phyloP scores from a whole-genome alignment of 2,113 vertebrate genomes.

The Myotis davidii region DNA sequence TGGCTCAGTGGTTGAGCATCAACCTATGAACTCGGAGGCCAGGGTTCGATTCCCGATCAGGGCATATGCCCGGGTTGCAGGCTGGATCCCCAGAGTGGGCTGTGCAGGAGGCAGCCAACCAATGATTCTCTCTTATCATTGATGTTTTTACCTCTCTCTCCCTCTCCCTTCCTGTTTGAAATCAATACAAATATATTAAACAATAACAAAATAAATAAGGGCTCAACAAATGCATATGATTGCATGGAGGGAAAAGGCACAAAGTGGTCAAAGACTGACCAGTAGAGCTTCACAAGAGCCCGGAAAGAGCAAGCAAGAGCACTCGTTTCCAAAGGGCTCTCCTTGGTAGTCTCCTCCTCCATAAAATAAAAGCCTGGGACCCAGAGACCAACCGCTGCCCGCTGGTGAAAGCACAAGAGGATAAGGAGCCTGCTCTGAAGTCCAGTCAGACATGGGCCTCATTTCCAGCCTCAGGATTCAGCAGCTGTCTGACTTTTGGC shows the following conservation, averaged over 20 bases:
- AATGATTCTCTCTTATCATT: no score
- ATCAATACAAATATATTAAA: no score
- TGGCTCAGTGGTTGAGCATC: no score
- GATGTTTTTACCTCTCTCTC: no score
- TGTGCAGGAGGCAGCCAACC: no score
- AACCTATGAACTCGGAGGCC: no score
- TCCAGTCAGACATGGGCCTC: neutral
- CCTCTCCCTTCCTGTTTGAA: no score
- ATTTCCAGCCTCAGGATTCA: neutral
- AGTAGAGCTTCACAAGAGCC: neutral
- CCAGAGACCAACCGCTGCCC: neutral
- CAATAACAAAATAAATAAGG: neutral
- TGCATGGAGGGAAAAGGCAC: neutral
- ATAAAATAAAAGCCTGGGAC: neutral
- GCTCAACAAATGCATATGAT: neutral
- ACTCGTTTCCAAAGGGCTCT: neutral
- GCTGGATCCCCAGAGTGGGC: no score
- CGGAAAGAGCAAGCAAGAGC: neutral
- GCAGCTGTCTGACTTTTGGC: neutral
- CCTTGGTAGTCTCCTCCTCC: neutral
- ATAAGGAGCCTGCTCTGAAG: constrained; percentile 12
- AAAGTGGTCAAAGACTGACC: neutral
- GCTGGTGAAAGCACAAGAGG: neutral
- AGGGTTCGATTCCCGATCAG: no score
- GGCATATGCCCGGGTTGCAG: no score